Evolutionary conservation across 2,797 vertebrate genomes (phyloP).

Genomic region (Oreochromis mossambicus): DNA sequence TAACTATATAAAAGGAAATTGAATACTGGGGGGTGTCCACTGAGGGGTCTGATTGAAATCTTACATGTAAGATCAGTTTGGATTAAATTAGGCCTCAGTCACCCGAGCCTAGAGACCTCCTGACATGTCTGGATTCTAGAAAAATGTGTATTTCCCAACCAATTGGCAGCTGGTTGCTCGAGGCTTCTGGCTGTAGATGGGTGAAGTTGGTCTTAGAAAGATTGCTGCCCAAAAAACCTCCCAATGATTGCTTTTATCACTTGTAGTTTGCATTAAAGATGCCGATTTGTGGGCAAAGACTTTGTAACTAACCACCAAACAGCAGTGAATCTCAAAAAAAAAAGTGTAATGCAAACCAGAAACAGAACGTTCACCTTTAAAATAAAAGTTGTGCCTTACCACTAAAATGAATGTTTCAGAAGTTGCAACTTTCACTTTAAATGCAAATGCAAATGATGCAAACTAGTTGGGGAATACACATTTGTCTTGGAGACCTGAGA

Average conservation of each 20-base stretch:
- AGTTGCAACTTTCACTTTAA: neutral
- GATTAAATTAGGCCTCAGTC: neutral
- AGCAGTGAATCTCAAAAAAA: neutral
- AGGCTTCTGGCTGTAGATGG: neutral
- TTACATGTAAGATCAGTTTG: neutral
- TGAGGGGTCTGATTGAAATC: neutral
- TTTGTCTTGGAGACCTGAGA: neutral
- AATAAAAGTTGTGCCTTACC: neutral
- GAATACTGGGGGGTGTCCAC: neutral
- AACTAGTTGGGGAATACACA: neutral
- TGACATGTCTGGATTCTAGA: neutral
- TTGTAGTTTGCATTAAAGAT: neutral
- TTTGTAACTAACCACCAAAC: neutral
- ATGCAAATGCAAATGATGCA: neutral
- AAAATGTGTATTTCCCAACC: neutral
- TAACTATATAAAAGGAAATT: neutral
- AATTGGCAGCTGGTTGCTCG: neutral
- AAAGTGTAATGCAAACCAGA: neutral
- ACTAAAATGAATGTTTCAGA: neutral
- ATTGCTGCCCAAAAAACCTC: neutral
- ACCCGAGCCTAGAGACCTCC: neutral
- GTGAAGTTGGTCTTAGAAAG: neutral
- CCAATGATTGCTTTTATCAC: neutral
- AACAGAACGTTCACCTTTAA: neutral
- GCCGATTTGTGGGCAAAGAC: neutral